These are phyloP conservation scores for Egretta garzetta DNA, from an alignment of 2,113 vertebrate species.

Conservation along the genomic window DNA sequence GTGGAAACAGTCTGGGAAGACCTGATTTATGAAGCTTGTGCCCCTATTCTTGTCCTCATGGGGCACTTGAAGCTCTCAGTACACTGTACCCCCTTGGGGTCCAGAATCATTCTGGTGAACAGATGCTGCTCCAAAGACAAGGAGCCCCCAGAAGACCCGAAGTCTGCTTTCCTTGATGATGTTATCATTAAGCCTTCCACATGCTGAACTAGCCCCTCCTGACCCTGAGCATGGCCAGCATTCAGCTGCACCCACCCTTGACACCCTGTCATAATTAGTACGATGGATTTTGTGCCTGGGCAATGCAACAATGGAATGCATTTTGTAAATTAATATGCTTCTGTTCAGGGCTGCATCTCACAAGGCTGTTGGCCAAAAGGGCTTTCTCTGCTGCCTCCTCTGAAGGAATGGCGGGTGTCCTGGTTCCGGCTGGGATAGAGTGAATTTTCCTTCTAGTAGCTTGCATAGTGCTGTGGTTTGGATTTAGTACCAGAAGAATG, in stretches of 20 bases:
- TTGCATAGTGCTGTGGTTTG: too few species aligned
- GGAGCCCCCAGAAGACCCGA: background rate
- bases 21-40: background rate
- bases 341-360: background rate
- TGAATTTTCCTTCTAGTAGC: too few species aligned
- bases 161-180: background rate
- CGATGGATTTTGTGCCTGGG: background rate
- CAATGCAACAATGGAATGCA: background rate
- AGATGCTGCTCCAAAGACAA: background rate
- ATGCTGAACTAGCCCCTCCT: background rate
- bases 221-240: background rate
- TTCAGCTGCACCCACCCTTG: background rate
- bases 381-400: background rate
- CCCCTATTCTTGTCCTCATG: background rate
- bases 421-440: too few species aligned
- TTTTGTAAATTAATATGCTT: background rate
- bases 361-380: background rate
- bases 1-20: background rate
- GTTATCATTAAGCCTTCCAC: background rate
- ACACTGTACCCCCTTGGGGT: background rate
- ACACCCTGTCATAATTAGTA: background rate
- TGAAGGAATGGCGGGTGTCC: background rate
- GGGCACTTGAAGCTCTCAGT: background rate
- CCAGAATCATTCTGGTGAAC: background rate
- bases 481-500: too few species aligned